Base-by-base conservation (phyloP, 2,888 invertebrate species). In the Drosophila atroscutellata region DNA sequence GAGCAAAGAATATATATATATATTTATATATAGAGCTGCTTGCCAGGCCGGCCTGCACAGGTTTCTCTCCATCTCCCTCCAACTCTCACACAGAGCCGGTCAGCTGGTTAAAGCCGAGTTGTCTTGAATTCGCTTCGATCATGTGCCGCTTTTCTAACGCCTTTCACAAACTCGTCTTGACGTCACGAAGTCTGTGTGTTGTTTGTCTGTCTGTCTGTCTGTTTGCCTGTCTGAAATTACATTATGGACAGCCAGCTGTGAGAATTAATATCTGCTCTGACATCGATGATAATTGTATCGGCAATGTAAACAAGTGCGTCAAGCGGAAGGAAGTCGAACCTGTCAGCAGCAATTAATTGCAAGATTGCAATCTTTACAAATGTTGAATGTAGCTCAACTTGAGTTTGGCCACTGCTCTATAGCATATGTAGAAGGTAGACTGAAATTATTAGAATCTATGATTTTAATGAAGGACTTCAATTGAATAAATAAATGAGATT, bases 41-140 rank as follows among this genome's bases (percentile, higher is more conserved):
- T n/a, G 56, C 62, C 65, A 65, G 78, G 62, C 64, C 66, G 77
- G 72, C 49, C 61, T 52, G 42, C 63, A 37, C 71, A 63, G 77
- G 77, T 77, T 76, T 8, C 37, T 15, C 45, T 20, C 3, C 13
- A 51, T 28, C 55, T 26, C 3, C 13, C 55, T 28, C 55, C 45
- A 28, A 18, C 32, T n/a, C 59, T 52, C 9, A 26, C 30, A 15
- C 51, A 34, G 47, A 63, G n/a, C 50, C 51, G 28, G 49, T 58
- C 54, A 64, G 55, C 65, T 65, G 47, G 56, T 56, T 59, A 18
- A 32, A 24, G 45, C 24, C 47, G 8, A 39, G 20, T 15, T 36
- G 39, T 66, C 18, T 28, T 28, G 50, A 11, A 50, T 56, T 50
- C 65, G 66, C 52, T 26, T 57, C 68, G 67, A 58, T 58, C 72